Evolutionary conservation across 2,797 vertebrate genomes (phyloP).

Genomic region (Ctenosaura bakeri): DNA sequence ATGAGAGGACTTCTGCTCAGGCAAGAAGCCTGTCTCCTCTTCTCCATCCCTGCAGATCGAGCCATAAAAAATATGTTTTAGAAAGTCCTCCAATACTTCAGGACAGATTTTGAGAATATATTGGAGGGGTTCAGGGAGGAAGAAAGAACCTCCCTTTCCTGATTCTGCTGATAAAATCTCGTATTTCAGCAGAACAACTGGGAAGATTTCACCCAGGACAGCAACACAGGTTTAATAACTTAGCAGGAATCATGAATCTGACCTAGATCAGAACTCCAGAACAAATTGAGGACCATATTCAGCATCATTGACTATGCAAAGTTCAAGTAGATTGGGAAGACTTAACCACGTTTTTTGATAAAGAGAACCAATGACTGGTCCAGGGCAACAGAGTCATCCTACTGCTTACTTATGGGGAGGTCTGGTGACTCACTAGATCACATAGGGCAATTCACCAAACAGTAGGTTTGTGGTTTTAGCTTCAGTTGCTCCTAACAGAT

Average conservation of each 20-base stretch:
- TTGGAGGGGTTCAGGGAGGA: too few relatives aligned
- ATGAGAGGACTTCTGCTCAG: neutral
- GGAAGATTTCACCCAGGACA: neutral
- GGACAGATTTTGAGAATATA: neutral
- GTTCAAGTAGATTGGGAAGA: neutral
- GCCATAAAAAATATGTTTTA: neutral
- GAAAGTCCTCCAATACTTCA: neutral
- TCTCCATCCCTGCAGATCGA: neutral
- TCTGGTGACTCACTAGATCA: neutral
- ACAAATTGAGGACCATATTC: too few relatives aligned
- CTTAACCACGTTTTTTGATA: neutral
- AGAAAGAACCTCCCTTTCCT: too few relatives aligned
- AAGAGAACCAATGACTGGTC: neutral
- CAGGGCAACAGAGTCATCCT: neutral
- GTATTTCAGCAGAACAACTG: too few relatives aligned
- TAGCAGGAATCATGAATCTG: neutral
- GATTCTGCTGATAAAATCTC: too few relatives aligned
- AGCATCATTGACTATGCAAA: neutral
- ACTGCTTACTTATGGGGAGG: neutral
- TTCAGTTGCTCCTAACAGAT: neutral
- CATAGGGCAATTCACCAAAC: too few relatives aligned
- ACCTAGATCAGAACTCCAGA: neutral
- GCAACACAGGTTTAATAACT: neutral
- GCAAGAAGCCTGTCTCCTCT: neutral
- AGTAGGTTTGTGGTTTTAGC: neutral